Evolutionary conservation across 2,888 invertebrate genomes (phyloP).

Genomic region (Keiferia lycopersicella): DNA sequence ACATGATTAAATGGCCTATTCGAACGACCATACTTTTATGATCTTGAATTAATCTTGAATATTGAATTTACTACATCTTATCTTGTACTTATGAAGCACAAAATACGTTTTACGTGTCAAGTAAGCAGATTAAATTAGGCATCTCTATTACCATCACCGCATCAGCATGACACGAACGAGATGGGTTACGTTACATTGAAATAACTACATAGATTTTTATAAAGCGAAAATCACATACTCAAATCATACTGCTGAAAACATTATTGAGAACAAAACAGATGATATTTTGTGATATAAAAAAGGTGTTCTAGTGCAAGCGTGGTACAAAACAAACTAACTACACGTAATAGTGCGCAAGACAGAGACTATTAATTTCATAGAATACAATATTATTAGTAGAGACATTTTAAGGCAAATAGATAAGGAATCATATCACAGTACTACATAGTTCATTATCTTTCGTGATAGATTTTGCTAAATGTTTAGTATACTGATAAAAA

Average conservation of each 20-base stretch:
- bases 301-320: slow-evolving; percentile 14
- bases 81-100: no score
- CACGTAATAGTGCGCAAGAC: background rate
- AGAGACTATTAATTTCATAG: slow-evolving; percentile 46
- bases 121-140: no score
- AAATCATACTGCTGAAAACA: background rate
- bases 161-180: no score
- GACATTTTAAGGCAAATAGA: background rate
- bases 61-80: no score
- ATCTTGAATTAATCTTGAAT: no score
- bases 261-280: background rate
- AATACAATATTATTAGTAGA: slow-evolving; percentile 45
- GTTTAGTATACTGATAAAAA: background rate
- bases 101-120: no score
- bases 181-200: no score
- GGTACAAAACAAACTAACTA: slow-evolving; percentile 12
- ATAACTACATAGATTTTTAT: no score
- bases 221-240: no score
- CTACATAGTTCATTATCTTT: background rate
- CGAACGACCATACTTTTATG: no score
- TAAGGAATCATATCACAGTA: background rate
- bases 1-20: no score
- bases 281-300: background rate
- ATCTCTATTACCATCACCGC: no score
- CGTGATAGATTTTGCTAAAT: background rate